Evolutionary conservation across 1,140 invertebrate genomes (phyloP).

Genomic region (Antheraea pernyi): DNA sequence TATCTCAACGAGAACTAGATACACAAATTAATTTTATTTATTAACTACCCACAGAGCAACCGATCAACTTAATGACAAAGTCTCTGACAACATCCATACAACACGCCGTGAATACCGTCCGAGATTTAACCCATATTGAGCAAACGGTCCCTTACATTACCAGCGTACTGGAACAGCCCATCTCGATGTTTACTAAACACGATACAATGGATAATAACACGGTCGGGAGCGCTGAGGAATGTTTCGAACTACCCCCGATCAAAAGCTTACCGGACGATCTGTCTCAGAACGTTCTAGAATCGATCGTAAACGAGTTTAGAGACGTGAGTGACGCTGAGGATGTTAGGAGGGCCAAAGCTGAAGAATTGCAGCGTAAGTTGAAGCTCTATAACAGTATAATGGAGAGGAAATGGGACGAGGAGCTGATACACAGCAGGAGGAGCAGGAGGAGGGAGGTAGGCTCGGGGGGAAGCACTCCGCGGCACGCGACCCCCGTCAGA

Average conservation of each 20-base stretch:
- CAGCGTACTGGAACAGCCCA: constrained; percentile 62
- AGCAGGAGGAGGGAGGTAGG: constrained; percentile 37
- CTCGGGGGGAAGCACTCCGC: constrained; percentile 40
- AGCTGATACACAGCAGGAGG: constrained; percentile 57
- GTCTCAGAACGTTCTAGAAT: constrained; percentile 62
- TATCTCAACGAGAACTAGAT: too few relatives aligned
- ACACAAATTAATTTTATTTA: background rate
- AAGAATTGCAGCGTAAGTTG: constrained; percentile 61
- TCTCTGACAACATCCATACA: constrained; percentile 67
- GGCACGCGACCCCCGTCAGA: constrained; percentile 42
- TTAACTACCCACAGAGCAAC: constrained; percentile 43
- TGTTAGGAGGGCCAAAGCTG: constrained; percentile 45
- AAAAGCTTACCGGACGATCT: constrained; percentile 62
- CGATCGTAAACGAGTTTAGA: constrained; percentile 63
- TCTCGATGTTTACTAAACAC: constrained; percentile 51
- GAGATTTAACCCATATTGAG: constrained; percentile 60
- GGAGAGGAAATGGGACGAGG: constrained; percentile 57
- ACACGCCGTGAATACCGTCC: constrained; percentile 68
- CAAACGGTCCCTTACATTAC: constrained; percentile 57
- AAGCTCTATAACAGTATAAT: constrained; percentile 67
- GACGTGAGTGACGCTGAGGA: constrained; percentile 57
- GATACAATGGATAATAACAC: constrained; percentile 36
- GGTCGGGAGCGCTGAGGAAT: constrained; percentile 65
- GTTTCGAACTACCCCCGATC: constrained; percentile 71
- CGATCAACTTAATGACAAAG: constrained; percentile 65